Conservation (phyloP, 2,797 vertebrate genomes). For the Phrynocephalus guinanensis region DNA sequence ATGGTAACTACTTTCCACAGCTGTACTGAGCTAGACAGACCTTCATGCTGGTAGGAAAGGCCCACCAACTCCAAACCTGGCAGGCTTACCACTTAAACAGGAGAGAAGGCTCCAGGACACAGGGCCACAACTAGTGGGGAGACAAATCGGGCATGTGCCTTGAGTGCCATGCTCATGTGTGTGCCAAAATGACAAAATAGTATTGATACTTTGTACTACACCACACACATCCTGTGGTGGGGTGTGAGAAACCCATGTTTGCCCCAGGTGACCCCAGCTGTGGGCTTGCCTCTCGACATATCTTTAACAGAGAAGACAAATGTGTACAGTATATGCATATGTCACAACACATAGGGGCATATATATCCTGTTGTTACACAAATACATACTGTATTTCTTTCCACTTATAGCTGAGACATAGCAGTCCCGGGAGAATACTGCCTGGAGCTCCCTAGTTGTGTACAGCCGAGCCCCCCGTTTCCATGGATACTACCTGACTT, state of each 20-base stretch:
- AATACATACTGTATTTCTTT: too few relatives aligned
- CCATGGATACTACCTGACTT: conserved; percentile 28
- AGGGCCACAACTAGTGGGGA: neutral
- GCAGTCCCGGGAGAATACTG: neutral
- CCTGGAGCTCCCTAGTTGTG: neutral
- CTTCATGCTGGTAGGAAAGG: neutral
- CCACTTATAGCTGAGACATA: neutral
- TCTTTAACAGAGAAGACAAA: neutral
- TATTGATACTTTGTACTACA: too few relatives aligned
- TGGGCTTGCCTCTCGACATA: too few relatives aligned
- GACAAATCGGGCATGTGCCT: too few relatives aligned
- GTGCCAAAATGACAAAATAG: too few relatives aligned
- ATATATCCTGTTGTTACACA: neutral
- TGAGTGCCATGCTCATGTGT: too few relatives aligned
- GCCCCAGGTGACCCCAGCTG: too few relatives aligned
- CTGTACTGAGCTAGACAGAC: conserved; percentile 38
- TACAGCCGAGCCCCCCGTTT: conserved; percentile 5
- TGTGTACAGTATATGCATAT: neutral
- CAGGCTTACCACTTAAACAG: neutral
- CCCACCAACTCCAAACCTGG: neutral
- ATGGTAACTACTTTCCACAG: rapidly evolving
- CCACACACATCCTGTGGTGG: too few relatives aligned
- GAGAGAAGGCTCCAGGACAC: neutral
- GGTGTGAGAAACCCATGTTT: too few relatives aligned
- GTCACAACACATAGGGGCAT: too few relatives aligned